Evolutionary conservation across 2,888 invertebrate genomes (phyloP).

Genomic region (Neria commutata): DNA sequence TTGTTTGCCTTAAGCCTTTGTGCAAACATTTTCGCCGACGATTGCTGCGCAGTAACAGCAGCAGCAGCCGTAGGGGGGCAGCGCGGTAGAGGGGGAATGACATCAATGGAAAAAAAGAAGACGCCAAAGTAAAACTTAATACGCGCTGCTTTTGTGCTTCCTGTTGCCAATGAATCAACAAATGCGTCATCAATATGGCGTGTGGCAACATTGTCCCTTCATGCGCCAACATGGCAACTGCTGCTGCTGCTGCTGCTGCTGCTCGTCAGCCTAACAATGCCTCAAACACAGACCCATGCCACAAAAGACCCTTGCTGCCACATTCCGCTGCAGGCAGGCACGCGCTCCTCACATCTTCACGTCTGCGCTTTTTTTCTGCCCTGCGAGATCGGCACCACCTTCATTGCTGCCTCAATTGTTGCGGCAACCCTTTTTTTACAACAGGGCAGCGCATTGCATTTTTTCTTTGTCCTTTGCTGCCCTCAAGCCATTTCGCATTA

Average conservation of each 20-base stretch:
- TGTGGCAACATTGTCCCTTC: background rate
- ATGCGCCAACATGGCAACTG: background rate
- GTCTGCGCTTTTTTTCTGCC: no score
- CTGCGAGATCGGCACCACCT: no score
- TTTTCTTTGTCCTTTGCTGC: no score
- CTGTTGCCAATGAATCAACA: constrained; percentile 32
- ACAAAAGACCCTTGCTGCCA: no score
- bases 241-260: background rate
- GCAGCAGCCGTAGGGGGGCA: background rate
- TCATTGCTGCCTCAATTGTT: no score
- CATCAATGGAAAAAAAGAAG: constrained; percentile 27
- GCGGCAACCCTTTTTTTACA: no score
- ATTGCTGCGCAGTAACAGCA: constrained; percentile 17
- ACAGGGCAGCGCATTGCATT: no score
- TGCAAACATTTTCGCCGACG: constrained; percentile 50
- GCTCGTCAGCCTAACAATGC: no score
- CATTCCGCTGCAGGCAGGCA: no score
- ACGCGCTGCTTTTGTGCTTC: constrained; percentile 10
- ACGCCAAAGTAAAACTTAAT: constrained; percentile 20
- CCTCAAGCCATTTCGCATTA: no score
- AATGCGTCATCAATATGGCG: constrained; percentile 49
- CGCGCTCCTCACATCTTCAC: no score
- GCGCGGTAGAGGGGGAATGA: constrained; percentile 11
- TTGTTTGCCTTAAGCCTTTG: constrained; percentile 56
- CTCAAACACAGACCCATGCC: no score